Conservation (phyloP, 2,113 vertebrate genomes). For the Myodes glareolus region DNA sequence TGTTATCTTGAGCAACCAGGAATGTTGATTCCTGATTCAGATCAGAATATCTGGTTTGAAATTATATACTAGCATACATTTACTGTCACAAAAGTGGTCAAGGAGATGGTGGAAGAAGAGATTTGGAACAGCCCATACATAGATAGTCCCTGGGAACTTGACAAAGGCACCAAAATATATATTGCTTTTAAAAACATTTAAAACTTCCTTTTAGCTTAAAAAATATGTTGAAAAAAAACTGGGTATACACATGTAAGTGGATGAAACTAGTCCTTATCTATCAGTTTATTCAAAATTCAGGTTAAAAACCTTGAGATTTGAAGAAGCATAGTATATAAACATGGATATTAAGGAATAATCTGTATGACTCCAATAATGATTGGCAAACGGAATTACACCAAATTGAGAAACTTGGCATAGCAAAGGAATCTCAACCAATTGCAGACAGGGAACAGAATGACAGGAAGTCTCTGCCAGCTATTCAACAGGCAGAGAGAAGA, state of each 20-base stretch:
- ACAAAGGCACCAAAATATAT: not conserved
- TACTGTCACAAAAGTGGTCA: not conserved
- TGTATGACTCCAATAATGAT: not conserved
- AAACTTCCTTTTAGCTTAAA: not conserved
- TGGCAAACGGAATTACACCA: too few relatives aligned
- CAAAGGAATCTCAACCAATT: not conserved
- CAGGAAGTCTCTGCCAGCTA: not conserved
- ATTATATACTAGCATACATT: too few relatives aligned
- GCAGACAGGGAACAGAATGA: not conserved
- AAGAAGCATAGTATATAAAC: not conserved
- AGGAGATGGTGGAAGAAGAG: not conserved
- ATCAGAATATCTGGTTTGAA: not conserved
- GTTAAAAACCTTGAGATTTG: not conserved
- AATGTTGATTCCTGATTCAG: not conserved
- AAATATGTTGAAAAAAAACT: not conserved
- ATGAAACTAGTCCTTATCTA: not conserved
- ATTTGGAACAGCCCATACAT: not conserved
- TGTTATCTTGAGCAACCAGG: not conserved
- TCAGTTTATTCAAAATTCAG: not conserved
- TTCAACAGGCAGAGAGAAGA: not conserved
- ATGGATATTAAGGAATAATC: not conserved
- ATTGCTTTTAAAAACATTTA: not conserved
- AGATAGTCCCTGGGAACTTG: not conserved
- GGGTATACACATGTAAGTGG: not conserved
- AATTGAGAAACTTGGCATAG: not conserved